phyloP scores from a whole-genome alignment of 1,140 invertebrate species.

The Sinella curviseta region DNA sequence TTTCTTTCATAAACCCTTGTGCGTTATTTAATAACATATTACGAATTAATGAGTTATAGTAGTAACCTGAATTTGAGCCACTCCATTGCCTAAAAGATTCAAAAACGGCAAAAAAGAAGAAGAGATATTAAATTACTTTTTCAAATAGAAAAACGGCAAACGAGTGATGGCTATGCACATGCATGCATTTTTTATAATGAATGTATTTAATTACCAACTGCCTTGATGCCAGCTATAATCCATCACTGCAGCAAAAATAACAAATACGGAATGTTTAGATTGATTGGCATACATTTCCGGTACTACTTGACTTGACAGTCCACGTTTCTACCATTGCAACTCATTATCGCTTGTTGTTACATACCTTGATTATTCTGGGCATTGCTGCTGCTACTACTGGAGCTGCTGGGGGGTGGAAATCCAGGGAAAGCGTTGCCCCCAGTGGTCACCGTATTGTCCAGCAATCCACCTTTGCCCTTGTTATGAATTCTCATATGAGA shows the following conservation, averaged over 20 bases:
- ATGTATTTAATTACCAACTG: conserved; percentile 20
- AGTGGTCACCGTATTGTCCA: background rate
- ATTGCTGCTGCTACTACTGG: conserved; percentile 15
- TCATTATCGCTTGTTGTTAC: no score
- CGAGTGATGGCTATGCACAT: no score
- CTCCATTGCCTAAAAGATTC: conserved; percentile 28
- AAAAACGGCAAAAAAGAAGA: no score
- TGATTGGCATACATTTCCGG: no score
- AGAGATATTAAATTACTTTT: no score
- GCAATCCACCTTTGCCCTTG: background rate
- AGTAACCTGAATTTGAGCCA: conserved; percentile 22
- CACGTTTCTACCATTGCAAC: no score
- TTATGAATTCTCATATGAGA: conserved; percentile 32
- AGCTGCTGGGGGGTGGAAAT: conserved; percentile 32
- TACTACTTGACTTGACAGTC: no score
- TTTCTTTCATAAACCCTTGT: background rate
- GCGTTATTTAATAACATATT: background rate
- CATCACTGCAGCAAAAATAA: no score
- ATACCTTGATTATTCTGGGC: background rate
- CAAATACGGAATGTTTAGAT: no score
- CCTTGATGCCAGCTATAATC: conserved; percentile 36
- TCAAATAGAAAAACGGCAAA: no score
- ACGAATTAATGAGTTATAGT: background rate
- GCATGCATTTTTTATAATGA: background rate
- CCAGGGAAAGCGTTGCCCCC: conserved; percentile 23